Evolutionary conservation across 2,888 invertebrate species (phyloP), one percentile per base, ranked within the genome.

Genomic region (Flabesymbios commensalis): DNA sequence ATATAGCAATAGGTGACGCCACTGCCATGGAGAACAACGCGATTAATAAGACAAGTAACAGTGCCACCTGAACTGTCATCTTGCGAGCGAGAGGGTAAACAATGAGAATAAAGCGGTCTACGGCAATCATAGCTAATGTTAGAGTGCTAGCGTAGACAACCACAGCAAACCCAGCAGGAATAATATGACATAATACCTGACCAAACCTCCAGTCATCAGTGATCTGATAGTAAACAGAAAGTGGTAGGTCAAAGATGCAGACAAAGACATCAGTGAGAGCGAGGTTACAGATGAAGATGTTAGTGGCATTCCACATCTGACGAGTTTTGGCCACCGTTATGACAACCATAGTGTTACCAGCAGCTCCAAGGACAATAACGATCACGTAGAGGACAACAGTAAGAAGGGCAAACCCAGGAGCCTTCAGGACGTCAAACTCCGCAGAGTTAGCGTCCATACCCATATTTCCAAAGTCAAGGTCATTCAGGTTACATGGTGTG

Each of bases 1-100:
- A 91, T 10, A 91, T 84, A 0, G 90, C 94, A 76, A 80, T 70
- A 2, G 81, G 81, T 43, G 76, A 69, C 3, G 80, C 73, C 17
- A 78, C 67, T 31, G 71, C 64, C 4, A 74, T 63, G 0, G 81
- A 76, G 3, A 78, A 57, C 17, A 75, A 26, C 4, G 73, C 70
- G 33, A 79, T 78, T 31, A 72, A 55, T 3, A 70, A 43, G 14
- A 78, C 73, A 3, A 78, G 58, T 22, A 74, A 33, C 17, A 79
- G 59, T 1, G 81, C 79, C 41, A 63, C 71, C 17, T 56, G 55
- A 36, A 73, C 72, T 1, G 74, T 71, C 76, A 81, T 78, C 43
- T 76, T 65, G 28, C 61, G 53, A 31, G 63, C 68, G 54, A 77
- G 72, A 3, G 80, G 80, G 55, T 72, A 74, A 17, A 81, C 78